Percentiles rank a stretch among this genome's conserved stretches.
These are phyloP conservation scores for Babylonia areolata DNA, from an alignment of 1,140 invertebrate species.

Conservation along the genomic window DNA sequence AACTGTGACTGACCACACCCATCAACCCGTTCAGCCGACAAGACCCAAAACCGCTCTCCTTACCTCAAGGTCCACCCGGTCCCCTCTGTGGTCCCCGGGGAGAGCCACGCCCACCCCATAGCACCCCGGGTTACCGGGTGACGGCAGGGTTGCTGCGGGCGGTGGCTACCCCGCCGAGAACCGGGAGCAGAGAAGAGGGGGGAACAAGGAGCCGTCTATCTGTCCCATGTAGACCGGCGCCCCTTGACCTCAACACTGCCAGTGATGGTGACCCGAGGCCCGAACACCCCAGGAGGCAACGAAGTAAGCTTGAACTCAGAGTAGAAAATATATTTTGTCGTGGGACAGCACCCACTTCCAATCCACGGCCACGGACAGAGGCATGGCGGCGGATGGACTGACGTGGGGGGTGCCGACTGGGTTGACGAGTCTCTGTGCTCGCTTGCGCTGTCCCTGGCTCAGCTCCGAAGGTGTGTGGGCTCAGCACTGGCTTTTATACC, in stretches of 20 bases:
- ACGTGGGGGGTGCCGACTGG: background rate
- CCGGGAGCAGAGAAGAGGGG: constrained; percentile 34
- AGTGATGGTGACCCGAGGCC: constrained; percentile 29
- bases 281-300: constrained; percentile 40
- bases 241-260: constrained; percentile 17
- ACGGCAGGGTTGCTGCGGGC: constrained; percentile 33
- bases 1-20: too few species aligned
- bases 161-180: background rate
- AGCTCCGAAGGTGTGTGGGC: background rate
- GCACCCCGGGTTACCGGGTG: constrained; percentile 33
- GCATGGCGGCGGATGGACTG: background rate
- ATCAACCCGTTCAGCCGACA: too few species aligned
- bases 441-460: constrained; percentile 13
- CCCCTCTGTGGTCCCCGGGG: constrained; percentile 35
- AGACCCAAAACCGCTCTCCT: background rate
- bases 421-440: background rate
- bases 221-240: too few species aligned
- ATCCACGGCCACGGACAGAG: background rate
- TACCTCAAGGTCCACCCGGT: background rate
- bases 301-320: constrained; percentile 32
- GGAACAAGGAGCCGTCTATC: constrained; percentile 15
- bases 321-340: background rate
- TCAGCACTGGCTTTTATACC: background rate
- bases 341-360: too few species aligned
- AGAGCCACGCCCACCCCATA: constrained; percentile 28